Evolutionary conservation across 2,888 invertebrate genomes (phyloP), one percentile per base, ranked within the genome.

Genomic region (Drosophila lacicola): DNA sequence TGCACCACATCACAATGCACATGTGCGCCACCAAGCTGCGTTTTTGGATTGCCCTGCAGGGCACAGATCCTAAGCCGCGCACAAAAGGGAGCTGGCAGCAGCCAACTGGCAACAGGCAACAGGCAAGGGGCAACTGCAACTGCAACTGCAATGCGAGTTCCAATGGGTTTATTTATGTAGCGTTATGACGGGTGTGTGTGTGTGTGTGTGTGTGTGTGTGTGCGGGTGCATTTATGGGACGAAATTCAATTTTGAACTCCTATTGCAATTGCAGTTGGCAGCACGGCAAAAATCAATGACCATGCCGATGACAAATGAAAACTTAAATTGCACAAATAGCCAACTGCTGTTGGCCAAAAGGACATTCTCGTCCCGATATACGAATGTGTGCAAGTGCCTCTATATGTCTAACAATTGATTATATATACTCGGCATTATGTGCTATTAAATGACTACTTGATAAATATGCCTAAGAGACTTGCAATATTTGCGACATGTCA

Each of bases 111-210:
- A 34, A 14, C 34, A 49, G 11, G 67, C 8, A 34, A 11, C 34
- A 36, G 11, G 29, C 25, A 11, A 29, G 29, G 4, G 25, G 33
- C 50, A 54, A 55, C 61, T 19, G 55, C 66, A 53, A 62, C 49
- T 29, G 58, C 77, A 78, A 74, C 83, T 83, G 83, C 83, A 84
- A 81, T 82, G 80, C 85, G 83, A 80, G 69, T 62, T 76, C 67
- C 74, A 84, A 79, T 82, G 82, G 85, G 77, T 85, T 85, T 83
- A 83, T 85, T 83, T 83, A 83, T 83, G 85, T 83, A 79, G 83
- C 83, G 83, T 83, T 83, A 83, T 83, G 85, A 79, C 77, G 70
- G 74, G 62, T 56, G 49, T 57, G 45, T 46, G 39, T 39, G 49
- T 45, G 44, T 61, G 39, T 57, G 17, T 47, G 46, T 14, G 60